Evolutionary conservation across 1,140 invertebrate genomes (phyloP).

Genomic region (Drosophila nikananu): DNA sequence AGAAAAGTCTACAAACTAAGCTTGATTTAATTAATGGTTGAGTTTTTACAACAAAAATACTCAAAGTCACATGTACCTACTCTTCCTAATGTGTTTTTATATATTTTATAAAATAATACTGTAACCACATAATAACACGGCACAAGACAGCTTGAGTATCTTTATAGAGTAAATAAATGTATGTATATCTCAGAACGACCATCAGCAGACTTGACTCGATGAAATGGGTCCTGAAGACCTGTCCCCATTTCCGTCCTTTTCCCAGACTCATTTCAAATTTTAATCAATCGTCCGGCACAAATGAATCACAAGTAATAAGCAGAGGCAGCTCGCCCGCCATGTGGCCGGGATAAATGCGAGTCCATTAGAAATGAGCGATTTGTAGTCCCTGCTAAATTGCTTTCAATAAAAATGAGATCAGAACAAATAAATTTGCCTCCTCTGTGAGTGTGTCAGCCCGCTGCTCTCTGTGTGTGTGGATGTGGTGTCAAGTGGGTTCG

Average conservation of each 20-base stretch:
- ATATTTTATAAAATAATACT: background rate
- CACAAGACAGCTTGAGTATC: background rate
- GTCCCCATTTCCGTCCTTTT: background rate
- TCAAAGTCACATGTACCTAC: background rate
- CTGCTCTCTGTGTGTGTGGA: background rate
- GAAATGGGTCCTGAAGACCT: background rate
- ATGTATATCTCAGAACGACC: too few species aligned
- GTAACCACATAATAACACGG: background rate
- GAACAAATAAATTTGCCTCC: conserved; percentile 52
- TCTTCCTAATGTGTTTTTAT: background rate
- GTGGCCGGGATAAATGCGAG: conserved; percentile 49
- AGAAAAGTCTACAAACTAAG: too few species aligned
- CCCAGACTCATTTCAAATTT: conserved; percentile 40
- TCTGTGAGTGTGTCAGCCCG: background rate
- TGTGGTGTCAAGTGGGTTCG: background rate
- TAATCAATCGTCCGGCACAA: conserved; percentile 42
- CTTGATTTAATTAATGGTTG: fast-evolving
- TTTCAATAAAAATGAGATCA: conserved; percentile 66
- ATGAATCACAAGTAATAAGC: conserved; percentile 50
- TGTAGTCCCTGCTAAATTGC: conserved; percentile 66
- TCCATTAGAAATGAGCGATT: conserved; percentile 69
- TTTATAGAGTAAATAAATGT: too few species aligned
- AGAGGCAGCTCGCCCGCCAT: conserved; percentile 20
- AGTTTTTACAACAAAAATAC: background rate
- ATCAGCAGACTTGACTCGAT: background rate